Base-by-base conservation (phyloP, 2,888 invertebrate species). In the Palloptera scutellata region DNA sequence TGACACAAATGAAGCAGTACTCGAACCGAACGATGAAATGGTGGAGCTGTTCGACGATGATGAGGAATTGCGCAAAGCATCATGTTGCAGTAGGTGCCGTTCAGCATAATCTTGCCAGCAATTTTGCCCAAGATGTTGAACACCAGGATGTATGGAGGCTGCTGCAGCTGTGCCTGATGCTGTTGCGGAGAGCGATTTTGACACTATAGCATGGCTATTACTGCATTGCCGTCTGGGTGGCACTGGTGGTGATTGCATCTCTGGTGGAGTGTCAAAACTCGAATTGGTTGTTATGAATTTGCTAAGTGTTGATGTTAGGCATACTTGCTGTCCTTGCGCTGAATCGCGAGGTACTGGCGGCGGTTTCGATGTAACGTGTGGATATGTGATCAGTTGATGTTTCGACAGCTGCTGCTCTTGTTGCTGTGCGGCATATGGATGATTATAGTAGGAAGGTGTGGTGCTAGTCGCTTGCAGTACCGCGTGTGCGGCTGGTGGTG, bases 241-340 rank as follows among this genome's bases (percentile, higher is more conserved):
- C 61, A 85, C 79, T 6, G 85, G 85, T 15, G 85, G 85, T 55
- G 85, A 83, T 58, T 81, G 79, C 75, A 85, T 78, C 70, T 84
- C 83, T 45, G 85, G 85, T 40, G 85, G 84, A 68, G 72, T 78
- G 71, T 85, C 85, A 73, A 82, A 85, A 53, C 75, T 76, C 11
- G 81, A 82, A 66, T 82, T 78, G n/a, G 79, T 78, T 13, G 76
- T 78, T 61, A 73, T 61, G 48, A 74, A 72, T 70, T 73, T 75
- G 65, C 70, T 72, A 58, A 74, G 77, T 48, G 74, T 71, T 41
- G 80, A 79, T 67, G 69, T 68, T 61, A 12, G 70, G 40, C 70
- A 64, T 66, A 65, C 52, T 45, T 57, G 42, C 12, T 58, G 58
- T 1, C 52, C 13, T 41, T 45, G 58, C 40, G 60, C 62, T 68